These are phyloP conservation scores for Ciconia maguari DNA, from an alignment of 2,113 vertebrate genomes.

Conservation along the genomic window DNA sequence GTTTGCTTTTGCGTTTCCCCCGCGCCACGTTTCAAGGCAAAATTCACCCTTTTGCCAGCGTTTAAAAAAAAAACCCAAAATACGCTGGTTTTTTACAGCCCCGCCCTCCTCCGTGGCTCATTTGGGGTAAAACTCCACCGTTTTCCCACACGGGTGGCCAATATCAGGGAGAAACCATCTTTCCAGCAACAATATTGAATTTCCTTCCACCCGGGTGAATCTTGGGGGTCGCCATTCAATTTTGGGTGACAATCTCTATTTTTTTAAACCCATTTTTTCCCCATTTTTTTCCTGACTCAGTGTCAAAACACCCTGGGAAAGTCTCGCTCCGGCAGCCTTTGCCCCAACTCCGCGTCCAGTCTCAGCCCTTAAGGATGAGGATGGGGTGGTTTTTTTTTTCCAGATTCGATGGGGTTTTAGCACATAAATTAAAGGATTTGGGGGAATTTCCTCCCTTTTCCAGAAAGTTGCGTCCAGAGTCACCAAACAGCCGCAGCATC, in stretches of 20 bases:
- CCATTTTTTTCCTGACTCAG: background rate
- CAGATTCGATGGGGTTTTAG: background rate
- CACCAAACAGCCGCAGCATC: background rate
- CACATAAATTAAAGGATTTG: constrained; percentile 47
- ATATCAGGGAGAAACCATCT: background rate
- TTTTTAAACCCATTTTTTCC: background rate
- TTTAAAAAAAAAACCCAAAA: background rate
- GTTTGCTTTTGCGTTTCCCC: background rate
- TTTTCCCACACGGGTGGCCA: background rate
- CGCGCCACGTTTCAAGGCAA: background rate
- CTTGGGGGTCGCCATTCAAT: background rate
- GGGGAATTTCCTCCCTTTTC: constrained; percentile 8
- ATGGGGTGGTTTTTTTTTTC: background rate
- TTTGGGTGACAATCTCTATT: background rate
- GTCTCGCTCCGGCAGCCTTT: background rate
- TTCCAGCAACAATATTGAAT: background rate
- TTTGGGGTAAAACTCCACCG: background rate
- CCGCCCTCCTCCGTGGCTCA: background rate
- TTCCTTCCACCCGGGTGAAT: background rate
- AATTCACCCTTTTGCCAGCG: background rate
- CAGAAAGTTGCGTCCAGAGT: background rate
- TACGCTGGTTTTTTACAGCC: background rate
- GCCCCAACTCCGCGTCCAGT: background rate
- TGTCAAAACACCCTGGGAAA: background rate
- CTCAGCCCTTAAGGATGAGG: background rate